Base-by-base conservation (phyloP, 2,113 vertebrate species). In the Pyxicephalus adspersus region DNA sequence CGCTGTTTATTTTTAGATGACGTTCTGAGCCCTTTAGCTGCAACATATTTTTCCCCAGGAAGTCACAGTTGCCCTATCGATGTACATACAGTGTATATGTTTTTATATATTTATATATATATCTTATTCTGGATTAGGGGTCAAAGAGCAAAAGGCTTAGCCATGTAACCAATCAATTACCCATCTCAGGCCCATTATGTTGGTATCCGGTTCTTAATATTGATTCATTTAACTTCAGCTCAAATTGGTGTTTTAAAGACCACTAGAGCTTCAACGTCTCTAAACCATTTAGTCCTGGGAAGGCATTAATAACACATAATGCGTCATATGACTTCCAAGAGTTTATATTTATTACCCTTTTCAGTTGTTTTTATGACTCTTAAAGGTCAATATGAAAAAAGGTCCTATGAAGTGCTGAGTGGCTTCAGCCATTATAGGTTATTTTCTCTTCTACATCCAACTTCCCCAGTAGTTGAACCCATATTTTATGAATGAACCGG, bases 1-100 rank as follows among this genome's bases (percentile, higher is more conserved):
- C 16, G 52, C 50, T 71, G 50, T 55, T 54, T 71, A 71, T 55
- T 71, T 71, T 71, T 71, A 71, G 65, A 68, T 22, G 4, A n/a
- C 50, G 17, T 50, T 68, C 50, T 17, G 68, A 71, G 68, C 25
- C 45, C 51, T 55, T n/a, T 13, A 29, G 51, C 51, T 23, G 28
- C 22, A 0, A 2, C 68, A 28, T 29, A 13, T 20, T 5, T 54
- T 17, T 55, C 8, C 25, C 51, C 54, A 25, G 28, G 18, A 28
- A 23, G 4, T 25, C 68, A 6, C 2, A 1, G 50, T 26, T 23
- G 51, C 38, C 50, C 19, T 29, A 29, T 71, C 68, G 5, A 26
- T 28, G 25, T 71, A 13, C 9, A 38, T 38, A 38, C 34, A 38
- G 6, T 34, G 31, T 6, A 4, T 6, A 4, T 6, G 31, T 34